These are phyloP conservation scores for Brachyhypopomus occidentalis DNA, from an alignment of 2,113 vertebrate species.

Conservation along the genomic window DNA sequence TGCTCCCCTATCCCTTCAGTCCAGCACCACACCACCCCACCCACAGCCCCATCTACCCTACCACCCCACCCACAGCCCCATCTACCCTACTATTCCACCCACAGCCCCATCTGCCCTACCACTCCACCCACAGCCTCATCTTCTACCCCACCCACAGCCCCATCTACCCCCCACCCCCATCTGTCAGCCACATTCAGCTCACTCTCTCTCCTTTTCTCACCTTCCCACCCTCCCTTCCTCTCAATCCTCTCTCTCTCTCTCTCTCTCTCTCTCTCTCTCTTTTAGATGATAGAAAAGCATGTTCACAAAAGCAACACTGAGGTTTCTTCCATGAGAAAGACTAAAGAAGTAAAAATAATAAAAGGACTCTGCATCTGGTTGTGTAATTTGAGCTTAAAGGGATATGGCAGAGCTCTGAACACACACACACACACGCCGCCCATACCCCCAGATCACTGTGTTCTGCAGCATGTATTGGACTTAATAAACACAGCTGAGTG, in stretches of 20 bases:
- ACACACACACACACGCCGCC: no score
- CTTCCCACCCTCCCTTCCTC: not conserved
- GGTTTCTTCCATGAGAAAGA: no score
- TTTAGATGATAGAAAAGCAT: not conserved
- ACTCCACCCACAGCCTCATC: not conserved
- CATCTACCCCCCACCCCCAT: not conserved
- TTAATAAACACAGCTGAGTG: no score
- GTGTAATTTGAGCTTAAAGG: no score
- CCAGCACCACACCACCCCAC: not conserved
- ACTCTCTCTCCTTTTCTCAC: not conserved
- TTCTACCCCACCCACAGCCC: not conserved
- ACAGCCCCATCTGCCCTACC: not conserved
- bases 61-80: not conserved
- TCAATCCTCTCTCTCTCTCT: constrained; percentile 2
- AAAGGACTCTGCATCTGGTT: no score
- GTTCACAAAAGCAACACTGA: no score
- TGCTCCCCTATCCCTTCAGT: not conserved
- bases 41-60: not conserved
- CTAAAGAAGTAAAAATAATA: no score
- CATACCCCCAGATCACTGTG: no score
- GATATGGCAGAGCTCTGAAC: no score
- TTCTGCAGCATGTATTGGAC: no score
- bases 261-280: not conserved
- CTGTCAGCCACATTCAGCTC: not conserved
- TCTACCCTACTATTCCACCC: not conserved